Conservation (phyloP, 2,113 vertebrate species). For the Natator depressus region DNA sequence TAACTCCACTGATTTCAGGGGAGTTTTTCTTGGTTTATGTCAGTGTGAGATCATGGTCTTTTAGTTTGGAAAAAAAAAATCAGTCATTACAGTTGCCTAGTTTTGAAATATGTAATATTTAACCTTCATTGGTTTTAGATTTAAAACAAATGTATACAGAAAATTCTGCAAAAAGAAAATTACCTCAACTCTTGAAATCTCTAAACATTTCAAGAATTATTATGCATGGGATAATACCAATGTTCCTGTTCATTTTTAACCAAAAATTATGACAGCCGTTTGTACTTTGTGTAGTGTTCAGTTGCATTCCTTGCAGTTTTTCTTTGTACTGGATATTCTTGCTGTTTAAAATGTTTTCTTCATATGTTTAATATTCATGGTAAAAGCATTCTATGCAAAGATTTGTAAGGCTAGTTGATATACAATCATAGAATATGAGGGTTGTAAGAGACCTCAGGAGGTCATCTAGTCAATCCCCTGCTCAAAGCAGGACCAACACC, state of each 20-base stretch:
- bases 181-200: conserved; percentile 28
- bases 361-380: conserved; percentile 31
- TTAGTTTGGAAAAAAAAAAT: background rate
- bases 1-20: background rate
- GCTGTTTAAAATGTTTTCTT: background rate
- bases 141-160: conserved; percentile 12
- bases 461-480: too few relatives aligned
- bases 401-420: background rate
- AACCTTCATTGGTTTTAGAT: background rate
- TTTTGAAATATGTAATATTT: background rate
- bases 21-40: background rate
- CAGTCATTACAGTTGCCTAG: background rate
- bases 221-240: background rate
- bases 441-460: too few relatives aligned
- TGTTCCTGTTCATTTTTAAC: background rate
- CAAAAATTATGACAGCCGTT: background rate
- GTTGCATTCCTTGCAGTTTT: background rate
- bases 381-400: background rate
- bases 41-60: background rate
- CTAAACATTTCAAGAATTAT: background rate
- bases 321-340: conserved; percentile 14
- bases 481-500: too few relatives aligned
- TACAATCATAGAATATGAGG: too few relatives aligned
- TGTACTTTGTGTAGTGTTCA: conserved; percentile 17
- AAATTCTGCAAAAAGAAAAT: conserved; percentile 8